phyloP scores from a whole-genome alignment of 2,113 vertebrate species.

The Neotoma lepida region DNA sequence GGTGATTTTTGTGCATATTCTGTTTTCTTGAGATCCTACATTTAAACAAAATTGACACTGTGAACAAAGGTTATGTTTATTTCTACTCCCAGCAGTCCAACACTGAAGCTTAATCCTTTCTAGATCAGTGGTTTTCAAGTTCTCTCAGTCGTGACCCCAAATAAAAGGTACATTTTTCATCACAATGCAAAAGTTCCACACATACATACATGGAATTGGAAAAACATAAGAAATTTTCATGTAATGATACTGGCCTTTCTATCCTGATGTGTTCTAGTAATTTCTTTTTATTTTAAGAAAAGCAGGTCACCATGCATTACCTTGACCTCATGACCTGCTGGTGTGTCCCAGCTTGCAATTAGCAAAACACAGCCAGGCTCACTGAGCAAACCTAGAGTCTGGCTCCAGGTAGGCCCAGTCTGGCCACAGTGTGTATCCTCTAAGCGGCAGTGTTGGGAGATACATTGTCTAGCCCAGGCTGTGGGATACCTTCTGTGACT shows the following conservation, averaged over 20 bases:
- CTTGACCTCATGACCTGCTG: neutral
- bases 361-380: neutral
- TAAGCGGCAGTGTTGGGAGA: neutral
- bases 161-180: constrained; percentile 5
- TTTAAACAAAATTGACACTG: neutral
- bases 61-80: neutral
- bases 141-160: neutral
- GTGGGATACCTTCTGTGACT: neutral
- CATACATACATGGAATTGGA: neutral
- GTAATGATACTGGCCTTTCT: neutral
- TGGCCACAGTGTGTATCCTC: neutral
- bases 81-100: neutral
- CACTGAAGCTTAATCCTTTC: neutral
- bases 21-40: neutral
- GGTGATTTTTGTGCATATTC: neutral
- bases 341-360: neutral
- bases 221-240: neutral
- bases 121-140: neutral
- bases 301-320: neutral
- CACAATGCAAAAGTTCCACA: neutral
- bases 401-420: neutral
- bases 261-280: neutral
- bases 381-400: neutral
- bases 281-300: constrained; percentile 38
- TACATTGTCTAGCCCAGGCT: neutral